Percentiles rank a stretch among this genome's conserved stretches.
Evolutionary conservation across 1,140 invertebrate species (phyloP).

Genomic region (Bombus picipes): DNA sequence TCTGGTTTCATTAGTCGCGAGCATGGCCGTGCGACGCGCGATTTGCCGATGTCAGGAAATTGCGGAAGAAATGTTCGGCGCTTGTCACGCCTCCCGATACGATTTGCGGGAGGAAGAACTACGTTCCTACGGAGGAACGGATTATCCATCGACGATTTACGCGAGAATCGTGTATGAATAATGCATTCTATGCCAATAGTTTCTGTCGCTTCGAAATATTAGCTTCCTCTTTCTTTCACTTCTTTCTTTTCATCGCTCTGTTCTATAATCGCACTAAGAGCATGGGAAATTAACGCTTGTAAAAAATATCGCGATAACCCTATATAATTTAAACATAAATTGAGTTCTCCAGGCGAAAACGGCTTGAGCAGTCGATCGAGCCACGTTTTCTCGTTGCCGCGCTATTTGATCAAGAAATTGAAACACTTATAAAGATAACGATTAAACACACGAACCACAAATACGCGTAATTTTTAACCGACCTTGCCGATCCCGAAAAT

Average conservation of each 20-base stretch:
- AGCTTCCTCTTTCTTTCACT: no score
- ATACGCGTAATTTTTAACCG: background rate
- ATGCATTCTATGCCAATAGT: background rate
- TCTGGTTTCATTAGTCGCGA: conserved; percentile 26
- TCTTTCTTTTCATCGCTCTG: no score
- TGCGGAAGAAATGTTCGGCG: background rate
- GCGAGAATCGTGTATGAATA: background rate
- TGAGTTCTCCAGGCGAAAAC: background rate
- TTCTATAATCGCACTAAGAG: background rate
- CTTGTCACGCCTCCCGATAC: background rate
- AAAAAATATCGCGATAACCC: background rate
- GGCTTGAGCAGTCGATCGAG: background rate
- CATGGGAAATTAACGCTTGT: background rate
- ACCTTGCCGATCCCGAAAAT: background rate
- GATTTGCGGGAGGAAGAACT: background rate
- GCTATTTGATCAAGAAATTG: background rate
- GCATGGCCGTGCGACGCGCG: background rate
- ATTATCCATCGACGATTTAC: background rate
- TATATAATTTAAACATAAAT: background rate
- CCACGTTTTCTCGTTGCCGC: background rate
- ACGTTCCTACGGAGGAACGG: background rate
- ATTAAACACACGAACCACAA: background rate
- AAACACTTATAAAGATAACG: background rate
- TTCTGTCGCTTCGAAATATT: background rate
- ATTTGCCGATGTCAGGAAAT: background rate